phyloP scores from a whole-genome alignment of 1,140 invertebrate species.

The Zaprionus camerounensis region DNA sequence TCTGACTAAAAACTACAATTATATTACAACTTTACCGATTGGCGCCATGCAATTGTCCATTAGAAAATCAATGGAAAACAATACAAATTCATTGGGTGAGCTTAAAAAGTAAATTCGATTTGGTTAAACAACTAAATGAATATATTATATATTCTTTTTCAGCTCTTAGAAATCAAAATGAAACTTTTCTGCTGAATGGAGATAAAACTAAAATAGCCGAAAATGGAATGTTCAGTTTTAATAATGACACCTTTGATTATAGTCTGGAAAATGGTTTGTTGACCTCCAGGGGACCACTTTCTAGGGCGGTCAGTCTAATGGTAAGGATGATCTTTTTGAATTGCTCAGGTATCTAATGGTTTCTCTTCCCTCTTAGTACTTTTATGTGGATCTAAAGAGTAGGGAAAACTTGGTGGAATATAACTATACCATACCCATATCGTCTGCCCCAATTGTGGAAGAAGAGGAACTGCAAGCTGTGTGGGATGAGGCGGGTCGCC shows the following conservation, averaged over 20 bases:
- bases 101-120: slow-evolving; percentile 37
- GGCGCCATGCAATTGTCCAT: slow-evolving; percentile 95
- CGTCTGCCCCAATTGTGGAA: slow-evolving; percentile 69
- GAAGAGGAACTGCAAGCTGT: slow-evolving; percentile 56
- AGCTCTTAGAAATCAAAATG: slow-evolving; percentile 87
- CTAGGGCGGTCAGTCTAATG: slow-evolving; percentile 53
- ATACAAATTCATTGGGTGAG: slow-evolving; percentile 94
- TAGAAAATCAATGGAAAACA: slow-evolving; percentile 90
- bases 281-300: slow-evolving; percentile 52
- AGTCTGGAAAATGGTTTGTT: slow-evolving; percentile 57
- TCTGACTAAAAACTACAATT: slow-evolving; percentile 91
- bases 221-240: slow-evolving; percentile 90
- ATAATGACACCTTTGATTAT: slow-evolving; percentile 92
- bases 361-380: slow-evolving; percentile 85
- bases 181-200: slow-evolving; percentile 90
- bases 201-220: slow-evolving; percentile 89
- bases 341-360: background rate
- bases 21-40: slow-evolving; percentile 91
- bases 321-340: slow-evolving; percentile 21
- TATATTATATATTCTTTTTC: background rate
- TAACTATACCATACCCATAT: slow-evolving; percentile 89
- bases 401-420: slow-evolving; percentile 93
- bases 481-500: slow-evolving; percentile 57
- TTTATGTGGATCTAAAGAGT: slow-evolving; percentile 86
- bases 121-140: background rate